These are phyloP conservation scores for Leucoma salicis DNA, from an alignment of 2,888 invertebrate genomes.

Conservation along the genomic window DNA sequence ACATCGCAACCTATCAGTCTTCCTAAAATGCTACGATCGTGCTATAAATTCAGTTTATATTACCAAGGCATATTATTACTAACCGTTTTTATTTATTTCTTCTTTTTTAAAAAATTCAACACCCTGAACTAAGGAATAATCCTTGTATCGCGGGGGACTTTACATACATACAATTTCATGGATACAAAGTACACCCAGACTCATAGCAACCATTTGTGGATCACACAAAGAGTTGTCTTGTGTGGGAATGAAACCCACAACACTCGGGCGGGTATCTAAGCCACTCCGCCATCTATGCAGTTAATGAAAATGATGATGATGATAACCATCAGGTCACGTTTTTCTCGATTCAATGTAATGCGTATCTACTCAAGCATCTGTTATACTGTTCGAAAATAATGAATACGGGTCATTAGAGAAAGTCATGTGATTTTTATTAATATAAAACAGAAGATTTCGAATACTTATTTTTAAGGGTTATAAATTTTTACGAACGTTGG, in stretches of 20 bases:
- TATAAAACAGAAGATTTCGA: conserved; percentile 1
- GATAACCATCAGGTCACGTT: conserved; percentile 5
- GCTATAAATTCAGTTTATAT: conserved; percentile 18
- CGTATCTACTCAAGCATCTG: not conserved
- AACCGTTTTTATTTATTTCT: no score
- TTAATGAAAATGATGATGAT: no score
- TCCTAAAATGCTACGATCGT: conserved; percentile 13
- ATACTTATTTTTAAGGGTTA: conserved; percentile 8
- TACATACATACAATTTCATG: no score
- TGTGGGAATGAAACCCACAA: no score
- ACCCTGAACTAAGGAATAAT: no score
- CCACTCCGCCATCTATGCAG: no score
- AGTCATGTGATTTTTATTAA: conserved; percentile 12
- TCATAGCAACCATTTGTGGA: no score
- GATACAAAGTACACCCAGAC: no score
- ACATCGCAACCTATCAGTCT: conserved; percentile 19
- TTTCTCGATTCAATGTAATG: conserved; percentile 7
- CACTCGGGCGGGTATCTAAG: no score
- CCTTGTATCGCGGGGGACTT: no score
- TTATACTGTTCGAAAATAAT: conserved; percentile 8
- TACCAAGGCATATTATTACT: conserved; percentile 8
- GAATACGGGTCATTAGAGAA: conserved; percentile 19
- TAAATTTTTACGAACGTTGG: conserved; percentile 30
- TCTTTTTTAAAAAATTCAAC: no score
- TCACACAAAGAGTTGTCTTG: no score